Conservation (phyloP, 1,140 invertebrate genomes). For the Sesamia nonagrioides region DNA sequence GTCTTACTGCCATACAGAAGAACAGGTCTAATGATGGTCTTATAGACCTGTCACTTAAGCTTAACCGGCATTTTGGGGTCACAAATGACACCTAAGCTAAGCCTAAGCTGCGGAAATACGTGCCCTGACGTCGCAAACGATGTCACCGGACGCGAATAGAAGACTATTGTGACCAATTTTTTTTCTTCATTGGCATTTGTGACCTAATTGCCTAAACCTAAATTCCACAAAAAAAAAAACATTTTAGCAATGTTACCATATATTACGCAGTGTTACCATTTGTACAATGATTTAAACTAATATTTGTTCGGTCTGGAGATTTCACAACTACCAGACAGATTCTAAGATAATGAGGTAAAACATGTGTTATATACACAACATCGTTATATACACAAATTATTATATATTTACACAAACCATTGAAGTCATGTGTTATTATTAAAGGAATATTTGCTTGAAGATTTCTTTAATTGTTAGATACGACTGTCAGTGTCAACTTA, state of each 20-base stretch:
- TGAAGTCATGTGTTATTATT: neutral
- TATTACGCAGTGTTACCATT: conserved; percentile 6
- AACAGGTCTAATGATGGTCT: too few species aligned
- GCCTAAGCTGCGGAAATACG: too few species aligned
- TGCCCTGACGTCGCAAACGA: too few species aligned
- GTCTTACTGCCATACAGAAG: too few species aligned
- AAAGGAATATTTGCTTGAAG: neutral
- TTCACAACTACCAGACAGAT: conserved; percentile 24
- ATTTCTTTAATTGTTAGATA: neutral
- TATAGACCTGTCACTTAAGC: too few species aligned
- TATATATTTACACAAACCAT: conserved; percentile 11
- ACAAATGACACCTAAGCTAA: too few species aligned
- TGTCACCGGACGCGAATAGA: too few species aligned
- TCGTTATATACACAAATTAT: too few species aligned
- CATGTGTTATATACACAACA: neutral
- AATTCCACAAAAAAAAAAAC: neutral
- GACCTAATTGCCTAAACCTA: too few species aligned
- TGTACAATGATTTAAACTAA: conserved; percentile 22
- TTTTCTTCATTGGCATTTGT: too few species aligned
- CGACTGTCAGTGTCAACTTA: neutral
- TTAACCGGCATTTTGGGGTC: too few species aligned
- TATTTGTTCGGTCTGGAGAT: conserved; percentile 12
- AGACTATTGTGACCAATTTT: too few species aligned
- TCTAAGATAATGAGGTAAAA: conserved; percentile 5
- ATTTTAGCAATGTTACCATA: neutral